These are phyloP conservation scores for Dicerorhinus sumatrensis DNA, from an alignment of 2,113 vertebrate species.

Conservation along the genomic window DNA sequence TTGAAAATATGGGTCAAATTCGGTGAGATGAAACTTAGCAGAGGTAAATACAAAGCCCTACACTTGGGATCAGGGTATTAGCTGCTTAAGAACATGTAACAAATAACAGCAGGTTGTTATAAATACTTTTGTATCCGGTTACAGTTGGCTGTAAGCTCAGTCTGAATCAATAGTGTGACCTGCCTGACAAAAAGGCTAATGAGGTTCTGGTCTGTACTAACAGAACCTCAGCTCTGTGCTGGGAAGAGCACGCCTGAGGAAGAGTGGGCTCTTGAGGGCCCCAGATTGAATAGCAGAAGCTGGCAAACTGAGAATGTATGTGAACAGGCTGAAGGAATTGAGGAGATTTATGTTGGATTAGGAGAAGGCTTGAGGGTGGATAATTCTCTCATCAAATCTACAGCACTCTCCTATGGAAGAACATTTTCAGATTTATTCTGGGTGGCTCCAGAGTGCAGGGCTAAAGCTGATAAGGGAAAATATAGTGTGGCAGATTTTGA, in stretches of 20 bases:
- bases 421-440: not conserved
- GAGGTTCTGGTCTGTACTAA: not conserved
- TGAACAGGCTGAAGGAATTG: not conserved
- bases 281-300: not conserved
- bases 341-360: not conserved
- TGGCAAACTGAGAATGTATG: not conserved
- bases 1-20: not conserved
- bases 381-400: not conserved
- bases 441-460: not conserved
- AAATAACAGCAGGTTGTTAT: conserved; percentile 15
- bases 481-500: not conserved
- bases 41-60: not conserved
- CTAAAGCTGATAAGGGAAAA: not conserved
- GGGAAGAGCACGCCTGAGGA: not conserved
- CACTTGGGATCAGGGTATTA: not conserved
- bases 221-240: not conserved
- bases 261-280: not conserved
- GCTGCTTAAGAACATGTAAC: not conserved
- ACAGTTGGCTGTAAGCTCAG: not conserved
- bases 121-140: conserved; percentile 16
- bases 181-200: not conserved
- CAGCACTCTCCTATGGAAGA: not conserved
- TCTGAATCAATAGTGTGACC: not conserved
- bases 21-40: conserved; percentile 21
- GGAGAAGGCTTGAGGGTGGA: not conserved